Base-by-base conservation (phyloP, 2,113 vertebrate species). In the Eptatretus burgeri region DNA sequence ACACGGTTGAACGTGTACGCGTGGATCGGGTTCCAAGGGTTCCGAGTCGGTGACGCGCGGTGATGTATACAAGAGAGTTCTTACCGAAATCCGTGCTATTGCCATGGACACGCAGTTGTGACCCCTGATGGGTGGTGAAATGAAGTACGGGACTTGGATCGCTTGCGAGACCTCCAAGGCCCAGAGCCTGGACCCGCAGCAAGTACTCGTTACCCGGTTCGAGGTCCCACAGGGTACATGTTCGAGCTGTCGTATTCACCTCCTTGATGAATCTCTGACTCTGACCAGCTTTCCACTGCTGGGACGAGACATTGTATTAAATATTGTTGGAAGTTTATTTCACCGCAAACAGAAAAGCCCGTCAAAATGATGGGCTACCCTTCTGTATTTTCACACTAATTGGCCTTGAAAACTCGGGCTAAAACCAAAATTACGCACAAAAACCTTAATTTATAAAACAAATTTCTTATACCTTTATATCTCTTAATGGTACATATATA, bases 191-290 rank as follows among this genome's bases (percentile, higher is more conserved):
- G 16, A 60, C 53, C 16, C 16, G 16, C 53, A 60, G 16, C 12
- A 60, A n/a, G 53, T 60, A 60, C 16, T 60, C 53, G 19, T 19
- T 60, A 10, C 9, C 53, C 2, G 9, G 16, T 12, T 60, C 53
- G 9, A 60, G 53, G 53, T 19, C 53, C 53, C 53, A 60, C 53
- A 60, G 53, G 2, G 19, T n/a, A 20, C 53, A 60, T 19, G 53
- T 17, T n/a, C 53, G 53, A 10, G 53, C 53, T 2, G 53, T 60
- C 53, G 53, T 60, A 20, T 60, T 60, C 53, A 60, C 53, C 53
- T 60, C 53, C 16, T n/a, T 60, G 53, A 60, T 60, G 53, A 60
- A 60, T n/a, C 53, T n/a, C 53, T 60, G 53, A 12, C 53, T n/a
- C 9, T n/a, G 16, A 2, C 53, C 53, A 10, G 53, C 16, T 10